Base-by-base conservation (phyloP, 2,888 invertebrate species). In the Ormyrus labotus region DNA sequence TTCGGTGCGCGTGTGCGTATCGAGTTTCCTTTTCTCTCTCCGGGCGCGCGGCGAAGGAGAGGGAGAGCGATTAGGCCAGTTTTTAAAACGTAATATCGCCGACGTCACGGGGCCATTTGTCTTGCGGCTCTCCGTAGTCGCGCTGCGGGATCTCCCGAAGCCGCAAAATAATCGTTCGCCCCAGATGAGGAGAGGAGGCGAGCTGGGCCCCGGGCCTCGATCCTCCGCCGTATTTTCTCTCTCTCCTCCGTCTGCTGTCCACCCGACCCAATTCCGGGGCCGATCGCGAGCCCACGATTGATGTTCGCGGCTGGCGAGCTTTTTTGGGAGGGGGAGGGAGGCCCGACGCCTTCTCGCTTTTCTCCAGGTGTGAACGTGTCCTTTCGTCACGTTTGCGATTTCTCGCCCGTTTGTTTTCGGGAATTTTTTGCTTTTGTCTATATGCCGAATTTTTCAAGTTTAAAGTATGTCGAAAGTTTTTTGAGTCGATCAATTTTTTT, bases 91-190 rank as follows among this genome's bases (percentile, higher is more conserved):
- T 87, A 89, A 90, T 89, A 88, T 89, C 85, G 89, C 88, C 89
- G 87, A 89, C 89, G 89, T 88, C 90, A 89, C 87, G 87, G 86
- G 85, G 87, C 87, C 90, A 90, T 90, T 90, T 90, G 90, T 90
- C 89, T 89, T 89, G 87, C 86, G 86, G 6, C 47, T 53, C 67
- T 51, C 86, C 87, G 88, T 67, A 81, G 84, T 87, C 86, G 88
- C 89, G 83, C 89, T 86, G 89, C 89, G 89, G 89, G 89, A 88
- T 86, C 86, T 85, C 84, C 79, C 79, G 83, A 85, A 84, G 85
- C 87, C 84, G 88, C 87, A 86, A 87, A 88, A 87, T 88, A 88
- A 89, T 87, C 86, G 88, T 88, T 87, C 86, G 86, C 74, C 19
- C 67, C 78, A 81, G 82, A 85, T 82, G 85, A 86, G 87, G 83